Conservation (phyloP, 2,888 invertebrate species). For the Griposia aprilina region DNA sequence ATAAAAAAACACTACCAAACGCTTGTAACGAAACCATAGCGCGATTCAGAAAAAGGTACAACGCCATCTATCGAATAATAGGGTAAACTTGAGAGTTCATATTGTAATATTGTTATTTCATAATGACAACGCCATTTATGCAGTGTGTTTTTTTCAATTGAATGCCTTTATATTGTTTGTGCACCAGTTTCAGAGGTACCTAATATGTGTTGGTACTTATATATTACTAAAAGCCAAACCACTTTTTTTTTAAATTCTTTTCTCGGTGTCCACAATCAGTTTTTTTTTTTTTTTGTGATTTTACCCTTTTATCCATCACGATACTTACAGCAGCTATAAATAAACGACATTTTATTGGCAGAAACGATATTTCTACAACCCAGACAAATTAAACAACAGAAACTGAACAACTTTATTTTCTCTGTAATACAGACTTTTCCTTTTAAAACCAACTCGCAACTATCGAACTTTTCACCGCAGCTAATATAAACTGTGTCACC, state of each 20-base stretch:
- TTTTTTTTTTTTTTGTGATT: background rate
- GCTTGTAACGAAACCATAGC: background rate
- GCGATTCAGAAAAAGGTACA: background rate
- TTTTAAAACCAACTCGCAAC: constrained; percentile 34
- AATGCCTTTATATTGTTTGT: background rate
- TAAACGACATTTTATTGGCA: background rate
- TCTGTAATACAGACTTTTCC: constrained; percentile 11
- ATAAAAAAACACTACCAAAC: background rate
- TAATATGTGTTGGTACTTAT: background rate
- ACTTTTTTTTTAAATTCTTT: background rate
- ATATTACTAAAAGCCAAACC: background rate
- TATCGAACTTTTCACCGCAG: constrained; percentile 58
- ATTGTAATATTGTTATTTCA: background rate
- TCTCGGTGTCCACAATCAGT: background rate
- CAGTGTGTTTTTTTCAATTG: background rate
- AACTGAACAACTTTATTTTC: constrained; percentile 25
- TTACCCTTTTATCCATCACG: too few species aligned
- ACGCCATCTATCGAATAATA: background rate
- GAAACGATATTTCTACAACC: background rate
- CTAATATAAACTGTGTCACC: constrained; percentile 64
- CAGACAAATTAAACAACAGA: constrained; percentile 5
- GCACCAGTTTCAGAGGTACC: background rate
- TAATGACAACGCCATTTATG: background rate
- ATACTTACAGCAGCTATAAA: background rate
- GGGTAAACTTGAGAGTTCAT: background rate